Evolutionary conservation across 2,797 vertebrate genomes (phyloP), one percentile per base, ranked within the genome.

Genomic region (Myripristis jacobus): DNA sequence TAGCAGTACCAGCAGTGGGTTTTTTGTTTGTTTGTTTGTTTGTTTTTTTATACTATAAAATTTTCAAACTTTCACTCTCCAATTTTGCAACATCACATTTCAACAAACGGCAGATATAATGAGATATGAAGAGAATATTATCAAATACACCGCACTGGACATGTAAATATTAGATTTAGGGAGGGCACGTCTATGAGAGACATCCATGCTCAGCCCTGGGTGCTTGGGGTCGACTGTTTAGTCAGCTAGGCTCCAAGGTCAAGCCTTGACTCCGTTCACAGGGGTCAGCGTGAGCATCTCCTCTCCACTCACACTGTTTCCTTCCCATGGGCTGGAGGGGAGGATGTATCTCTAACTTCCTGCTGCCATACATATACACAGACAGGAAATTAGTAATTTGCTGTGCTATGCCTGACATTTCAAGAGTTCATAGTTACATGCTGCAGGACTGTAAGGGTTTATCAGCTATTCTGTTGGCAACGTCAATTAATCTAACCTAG

Each of bases 281-380:
- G 86, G 88, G 91, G 92, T 93, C 93, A 92, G 80, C 87, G 88
- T 87, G 88, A 89, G 52, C 91, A 91, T 92, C 90, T 89, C 84
- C 88, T 87, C 89, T 87, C 81, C 73, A 87, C 89, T 92, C 88
- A 87, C 85, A 89, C 87, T 66, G 76, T 89, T 94, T 93, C 93
- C 91, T 93, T 93, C 93, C 92, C 90, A 89, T 81, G 86, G 77
- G 85, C 86, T 84, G 73, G 87, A 88, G 89, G 87, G 78, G 88
- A 93, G 91, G 90, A 93, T 92, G 88, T 92, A 90, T 92, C 89
- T 87, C 82, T 70, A 77, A 89, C 90, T 92, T 94, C 91, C 92
- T 93, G 90, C 90, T 89, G 83, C 84, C 84, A 79, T 83, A 91
- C 83, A 79, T 83, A 90, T 82, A 90, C 87, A 86, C 88, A 88